Percentiles rank a stretch among this genome's conserved stretches.
Conservation (phyloP, 1,140 invertebrate genomes). For the Papilio glaucus region DNA sequence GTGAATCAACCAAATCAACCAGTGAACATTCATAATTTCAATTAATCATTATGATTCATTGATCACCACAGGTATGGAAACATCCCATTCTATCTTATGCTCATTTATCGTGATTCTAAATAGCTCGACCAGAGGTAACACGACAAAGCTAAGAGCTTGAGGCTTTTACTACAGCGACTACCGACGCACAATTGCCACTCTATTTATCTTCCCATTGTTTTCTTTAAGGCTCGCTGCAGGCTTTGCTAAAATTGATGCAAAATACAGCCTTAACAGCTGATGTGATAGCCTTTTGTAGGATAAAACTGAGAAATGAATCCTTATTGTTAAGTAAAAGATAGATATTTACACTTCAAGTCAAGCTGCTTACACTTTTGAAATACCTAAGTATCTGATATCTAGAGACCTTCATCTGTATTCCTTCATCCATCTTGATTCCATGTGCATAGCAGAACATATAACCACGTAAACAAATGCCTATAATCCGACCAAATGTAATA, state of each 20-base stretch:
- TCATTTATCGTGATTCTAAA: not conserved
- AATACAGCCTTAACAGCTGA: conserved; percentile 27
- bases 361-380: no score
- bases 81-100: not conserved
- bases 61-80: not conserved
- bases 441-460: no score
- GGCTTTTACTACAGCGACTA: not conserved
- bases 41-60: not conserved
- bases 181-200: conserved; percentile 22
- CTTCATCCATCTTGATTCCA: no score
- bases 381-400: no score
- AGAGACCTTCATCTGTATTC: no score
- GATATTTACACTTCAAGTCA: no score
- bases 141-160: not conserved
- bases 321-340: not conserved
- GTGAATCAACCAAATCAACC: no score
- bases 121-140: conserved; percentile 4
- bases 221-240: conserved; percentile 26
- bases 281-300: conserved; percentile 36
- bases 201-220: conserved; percentile 37
- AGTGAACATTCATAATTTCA: not conserved
- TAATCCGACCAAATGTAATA: not conserved
- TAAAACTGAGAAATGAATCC: conserved; percentile 3
- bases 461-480: no score
- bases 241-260: conserved; percentile 21